Evolutionary conservation across 2,113 vertebrate genomes (phyloP).

Genomic region (Platichthys stellatus): DNA sequence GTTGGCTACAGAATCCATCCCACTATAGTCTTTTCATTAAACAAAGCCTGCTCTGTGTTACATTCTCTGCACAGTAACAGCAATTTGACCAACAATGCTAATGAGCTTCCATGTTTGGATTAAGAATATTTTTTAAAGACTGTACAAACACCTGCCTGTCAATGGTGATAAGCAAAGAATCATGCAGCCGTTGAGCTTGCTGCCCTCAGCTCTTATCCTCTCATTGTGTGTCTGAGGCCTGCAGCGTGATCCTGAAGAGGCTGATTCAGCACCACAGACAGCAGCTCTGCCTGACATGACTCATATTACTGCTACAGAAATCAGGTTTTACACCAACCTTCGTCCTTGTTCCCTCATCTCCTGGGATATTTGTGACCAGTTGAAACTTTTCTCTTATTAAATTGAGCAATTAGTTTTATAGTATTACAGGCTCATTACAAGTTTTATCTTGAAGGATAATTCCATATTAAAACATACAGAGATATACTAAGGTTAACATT

Average conservation of each 20-base stretch:
- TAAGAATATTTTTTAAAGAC: conserved; percentile 17
- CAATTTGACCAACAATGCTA: not conserved
- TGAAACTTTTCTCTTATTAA: too few species aligned
- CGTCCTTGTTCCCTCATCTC: too few species aligned
- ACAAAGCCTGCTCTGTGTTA: not conserved
- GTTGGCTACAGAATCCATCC: not conserved
- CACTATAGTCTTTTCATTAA: not conserved
- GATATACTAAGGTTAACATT: too few species aligned
- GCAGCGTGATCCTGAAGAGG: conserved; percentile 8
- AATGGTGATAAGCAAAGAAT: conserved; percentile 29
- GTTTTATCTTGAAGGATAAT: too few species aligned
- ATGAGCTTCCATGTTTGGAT: not conserved
- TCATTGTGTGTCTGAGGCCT: conserved; percentile 24
- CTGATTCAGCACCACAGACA: conserved; percentile 65
- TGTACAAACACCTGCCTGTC: conserved; percentile 41
- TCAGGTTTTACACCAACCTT: not conserved
- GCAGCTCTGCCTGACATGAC: conserved; percentile 6
- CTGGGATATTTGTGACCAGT: too few species aligned
- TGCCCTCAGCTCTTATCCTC: conserved; percentile 21
- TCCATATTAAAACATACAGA: too few species aligned
- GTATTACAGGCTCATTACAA: too few species aligned
- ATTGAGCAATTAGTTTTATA: too few species aligned
- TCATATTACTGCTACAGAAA: not conserved
- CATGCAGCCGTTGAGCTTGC: conserved; percentile 8
- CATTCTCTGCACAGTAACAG: not conserved